Conservation (phyloP, 2,888 invertebrate genomes). For the Stenurella melanura region DNA sequence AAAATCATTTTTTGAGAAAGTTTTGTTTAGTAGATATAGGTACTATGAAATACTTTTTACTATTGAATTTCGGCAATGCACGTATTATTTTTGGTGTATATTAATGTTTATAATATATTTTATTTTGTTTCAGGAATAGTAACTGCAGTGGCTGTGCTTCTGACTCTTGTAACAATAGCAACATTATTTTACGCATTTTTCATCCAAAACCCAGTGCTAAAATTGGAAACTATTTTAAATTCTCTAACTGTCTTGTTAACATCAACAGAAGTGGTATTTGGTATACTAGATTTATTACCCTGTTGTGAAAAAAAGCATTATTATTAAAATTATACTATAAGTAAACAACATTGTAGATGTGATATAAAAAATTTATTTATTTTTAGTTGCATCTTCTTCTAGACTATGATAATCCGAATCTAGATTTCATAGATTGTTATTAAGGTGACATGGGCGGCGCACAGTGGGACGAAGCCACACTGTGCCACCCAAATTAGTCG, state of each 20-base stretch:
- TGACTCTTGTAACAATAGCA: conserved; percentile 60
- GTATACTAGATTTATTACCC: conserved; percentile 59
- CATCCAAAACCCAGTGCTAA: conserved; percentile 61
- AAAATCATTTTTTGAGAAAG: too few relatives aligned
- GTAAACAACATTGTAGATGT: neutral
- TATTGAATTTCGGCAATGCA: too few relatives aligned
- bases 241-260: conserved; percentile 61
- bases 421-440: too few relatives aligned
- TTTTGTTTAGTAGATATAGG: too few relatives aligned
- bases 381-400: too few relatives aligned
- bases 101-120: neutral
- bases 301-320: conserved; percentile 61
- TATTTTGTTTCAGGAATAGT: conserved; percentile 58
- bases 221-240: conserved; percentile 64
- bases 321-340: conserved; percentile 48
- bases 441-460: too few relatives aligned
- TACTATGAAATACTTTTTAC: too few relatives aligned
- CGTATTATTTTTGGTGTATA: too few relatives aligned
- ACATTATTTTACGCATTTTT: conserved; percentile 62
- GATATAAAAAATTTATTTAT: too few relatives aligned
- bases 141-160: conserved; percentile 61
- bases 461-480: too few relatives aligned
- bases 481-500: too few relatives aligned
- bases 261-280: conserved; percentile 62
- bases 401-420: too few relatives aligned